A percentile compares a stretch with the other conserved stretches of the same genome.
Conservation (phyloP, 2,113 vertebrate species). For the Amia ocellicauda region DNA sequence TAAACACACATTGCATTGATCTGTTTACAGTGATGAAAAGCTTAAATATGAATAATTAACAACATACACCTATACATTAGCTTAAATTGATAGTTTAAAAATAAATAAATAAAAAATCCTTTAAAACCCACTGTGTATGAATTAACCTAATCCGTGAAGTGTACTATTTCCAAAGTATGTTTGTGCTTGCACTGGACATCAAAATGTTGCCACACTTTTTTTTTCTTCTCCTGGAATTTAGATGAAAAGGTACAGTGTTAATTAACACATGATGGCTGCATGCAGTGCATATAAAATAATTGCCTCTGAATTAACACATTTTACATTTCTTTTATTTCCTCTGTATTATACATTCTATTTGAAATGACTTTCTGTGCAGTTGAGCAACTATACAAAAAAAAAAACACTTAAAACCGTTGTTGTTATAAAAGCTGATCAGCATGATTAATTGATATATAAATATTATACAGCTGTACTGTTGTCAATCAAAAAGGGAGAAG, state of each 20-base stretch:
- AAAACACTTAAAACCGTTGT: neutral
- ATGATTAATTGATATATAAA: conserved; percentile 43
- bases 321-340: conserved; percentile 18
- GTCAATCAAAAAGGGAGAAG: conserved; percentile 39
- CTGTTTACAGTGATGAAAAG: conserved; percentile 32
- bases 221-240: conserved; percentile 36
- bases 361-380: conserved; percentile 19
- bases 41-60: conserved; percentile 49
- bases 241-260: conserved; percentile 25
- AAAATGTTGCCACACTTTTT: conserved; percentile 35
- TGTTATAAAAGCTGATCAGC: conserved; percentile 41
- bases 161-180: conserved; percentile 9
- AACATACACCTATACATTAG: too few relatives aligned
- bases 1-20: too few relatives aligned
- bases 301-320: conserved; percentile 28
- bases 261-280: conserved; percentile 31
- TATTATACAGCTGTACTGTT: conserved; percentile 23
- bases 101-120: too few relatives aligned
- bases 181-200: conserved; percentile 22
- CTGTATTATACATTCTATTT: conserved; percentile 18
- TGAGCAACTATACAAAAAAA: conserved; percentile 12
- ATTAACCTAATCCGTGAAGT: neutral
- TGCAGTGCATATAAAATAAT: conserved; percentile 35
- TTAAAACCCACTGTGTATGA: too few relatives aligned
- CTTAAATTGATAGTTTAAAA: too few relatives aligned